Base-by-base conservation (phyloP, 2,888 invertebrate genomes). In the Microctonus hyperodae region DNA sequence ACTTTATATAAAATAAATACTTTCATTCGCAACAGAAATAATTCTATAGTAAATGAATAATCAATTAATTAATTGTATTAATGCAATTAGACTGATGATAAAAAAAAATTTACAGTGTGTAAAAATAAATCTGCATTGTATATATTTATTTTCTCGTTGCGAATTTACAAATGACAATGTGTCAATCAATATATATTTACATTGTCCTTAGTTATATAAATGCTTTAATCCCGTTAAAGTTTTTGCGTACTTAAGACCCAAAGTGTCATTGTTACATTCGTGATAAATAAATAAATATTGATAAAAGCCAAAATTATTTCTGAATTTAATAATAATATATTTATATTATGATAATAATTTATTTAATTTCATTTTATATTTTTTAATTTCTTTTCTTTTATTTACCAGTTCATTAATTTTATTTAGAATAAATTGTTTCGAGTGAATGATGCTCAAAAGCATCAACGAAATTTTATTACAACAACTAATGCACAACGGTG, bases 161-260 rank as follows among this genome's bases (percentile, higher is more conserved):
- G 10, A 51, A 25, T 25, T 23, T n/a, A 44, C 44, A 44, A 16
- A 16, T 44, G 16, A 44, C 16, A 16, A 16, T 16, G 16, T 16
- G 16, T 44, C 44, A 16, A 44, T 44, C 16, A 44, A 44, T 44
- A 44, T 44, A 44, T 3, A 20, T 7, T 44, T n/a, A n/a, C 3
- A 20, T 7, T 44, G 44, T 44, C 44, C 44, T 44, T n/a, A 16
- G 44, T 16, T n/a, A 44, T 44, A 44, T 44, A 1, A n/a, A n/a
- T 16, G 7, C 44, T 59, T 59, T 28, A 65, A 53, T 65, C 60
- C 22, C 65, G 65, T 65, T 65, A 20, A 65, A 59, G 60, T 5
- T 65, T 65, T 53, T 65, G 55, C 59, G 65, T 65, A 65, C 65
- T 65, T 65, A 59, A 65, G 65, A 65, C 59, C 58, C 65, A 22